Conservation (phyloP, 2,888 invertebrate species). For the Lottia scabra region DNA sequence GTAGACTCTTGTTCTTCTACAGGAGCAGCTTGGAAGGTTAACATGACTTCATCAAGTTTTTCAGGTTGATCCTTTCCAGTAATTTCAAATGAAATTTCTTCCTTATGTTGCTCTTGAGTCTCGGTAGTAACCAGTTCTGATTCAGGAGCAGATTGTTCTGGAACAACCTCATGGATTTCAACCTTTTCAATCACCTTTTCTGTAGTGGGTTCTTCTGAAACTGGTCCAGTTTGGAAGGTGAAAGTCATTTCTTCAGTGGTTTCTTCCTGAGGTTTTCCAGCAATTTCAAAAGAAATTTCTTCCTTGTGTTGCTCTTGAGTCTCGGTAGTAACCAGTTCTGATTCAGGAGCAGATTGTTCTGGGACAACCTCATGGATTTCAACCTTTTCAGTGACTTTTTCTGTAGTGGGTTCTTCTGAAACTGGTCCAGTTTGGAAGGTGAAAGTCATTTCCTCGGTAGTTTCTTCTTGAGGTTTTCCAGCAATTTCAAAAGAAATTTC, state of each 20-base stretch:
- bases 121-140: slow-evolving; percentile 13
- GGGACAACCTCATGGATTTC: slow-evolving; percentile 48
- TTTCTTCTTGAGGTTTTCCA: slow-evolving; percentile 30
- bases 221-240: slow-evolving; percentile 22
- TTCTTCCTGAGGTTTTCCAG: slow-evolving; percentile 30
- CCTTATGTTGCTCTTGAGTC: slow-evolving; percentile 32
- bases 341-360: slow-evolving; percentile 23
- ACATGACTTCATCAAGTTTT: slow-evolving; percentile 31
- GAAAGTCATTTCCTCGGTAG: slow-evolving; percentile 35
- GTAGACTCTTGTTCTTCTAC: not conserved
- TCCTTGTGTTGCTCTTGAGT: slow-evolving; percentile 32
- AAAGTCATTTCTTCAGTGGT: slow-evolving; percentile 37
- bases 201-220: slow-evolving; percentile 16
- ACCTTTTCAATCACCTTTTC: slow-evolving; percentile 44
- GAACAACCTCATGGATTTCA: slow-evolving; percentile 46
- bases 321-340: slow-evolving; percentile 13
- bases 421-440: slow-evolving; percentile 25
- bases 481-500: slow-evolving; percentile 37
- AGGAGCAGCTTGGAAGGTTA: not conserved
- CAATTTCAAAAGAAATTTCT: slow-evolving; percentile 35
- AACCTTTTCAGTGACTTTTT: slow-evolving; percentile 43
- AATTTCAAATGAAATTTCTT: slow-evolving; percentile 48
- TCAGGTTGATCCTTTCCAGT: slow-evolving; percentile 36
- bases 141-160: slow-evolving; percentile 27
- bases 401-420: slow-evolving; percentile 14